Percentiles rank a stretch among this genome's conserved stretches.
Evolutionary conservation across 2,797 vertebrate species (phyloP).

Genomic region (Toxotes lorentzi): DNA sequence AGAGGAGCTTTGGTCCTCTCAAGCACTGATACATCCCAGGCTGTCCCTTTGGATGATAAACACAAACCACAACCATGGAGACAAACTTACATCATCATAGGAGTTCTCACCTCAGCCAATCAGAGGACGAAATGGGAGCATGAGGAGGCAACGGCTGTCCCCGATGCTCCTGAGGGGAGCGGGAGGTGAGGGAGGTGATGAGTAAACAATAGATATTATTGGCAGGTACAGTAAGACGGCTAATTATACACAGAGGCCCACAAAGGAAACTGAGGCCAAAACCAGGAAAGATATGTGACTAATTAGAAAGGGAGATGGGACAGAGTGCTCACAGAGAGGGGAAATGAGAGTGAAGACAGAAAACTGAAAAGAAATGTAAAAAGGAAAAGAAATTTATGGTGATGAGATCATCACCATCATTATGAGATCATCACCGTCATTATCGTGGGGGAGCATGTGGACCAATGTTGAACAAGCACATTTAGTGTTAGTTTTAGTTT

Average conservation of each 20-base stretch:
- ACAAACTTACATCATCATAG: constrained; percentile 37
- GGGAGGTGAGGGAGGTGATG: background rate
- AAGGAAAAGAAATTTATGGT: too few species aligned
- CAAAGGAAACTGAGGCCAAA: background rate
- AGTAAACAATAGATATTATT: background rate
- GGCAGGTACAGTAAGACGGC: background rate
- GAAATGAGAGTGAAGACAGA: background rate
- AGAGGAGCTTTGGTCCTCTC: constrained; percentile 29
- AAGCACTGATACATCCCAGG: constrained; percentile 36
- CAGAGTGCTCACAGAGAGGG: too few species aligned
- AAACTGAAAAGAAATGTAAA: background rate
- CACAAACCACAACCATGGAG: constrained; percentile 53
- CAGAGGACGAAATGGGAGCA: background rate
- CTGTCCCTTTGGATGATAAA: constrained; percentile 41
- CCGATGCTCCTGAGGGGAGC: background rate
- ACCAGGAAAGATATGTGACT: background rate
- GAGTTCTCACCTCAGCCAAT: constrained; percentile 46
- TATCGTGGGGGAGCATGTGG: background rate
- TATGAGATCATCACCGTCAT: background rate
- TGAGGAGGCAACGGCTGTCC: background rate
- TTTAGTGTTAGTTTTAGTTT: too few species aligned
- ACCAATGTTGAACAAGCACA: background rate
- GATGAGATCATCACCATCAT: background rate
- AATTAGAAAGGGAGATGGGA: background rate
- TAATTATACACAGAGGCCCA: background rate